Evolutionary conservation across 2,797 vertebrate species (phyloP).

Genomic region (Clarias fuscus): DNA sequence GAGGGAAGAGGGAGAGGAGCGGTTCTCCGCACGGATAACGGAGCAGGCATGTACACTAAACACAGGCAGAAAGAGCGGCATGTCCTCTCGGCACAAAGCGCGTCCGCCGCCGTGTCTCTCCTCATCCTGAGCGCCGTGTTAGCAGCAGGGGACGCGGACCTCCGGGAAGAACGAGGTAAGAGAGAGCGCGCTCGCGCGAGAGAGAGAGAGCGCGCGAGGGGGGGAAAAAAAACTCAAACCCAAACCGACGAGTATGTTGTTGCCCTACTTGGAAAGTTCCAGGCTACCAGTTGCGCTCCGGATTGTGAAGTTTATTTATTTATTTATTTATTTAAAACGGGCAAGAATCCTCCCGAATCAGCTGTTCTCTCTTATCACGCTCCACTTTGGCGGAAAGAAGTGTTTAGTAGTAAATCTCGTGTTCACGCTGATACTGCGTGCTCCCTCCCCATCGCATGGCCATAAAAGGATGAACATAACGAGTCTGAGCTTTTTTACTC

Average conservation of each 20-base stretch:
- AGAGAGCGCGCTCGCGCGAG: not conserved
- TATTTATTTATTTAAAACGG: not conserved
- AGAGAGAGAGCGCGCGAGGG: too few species aligned
- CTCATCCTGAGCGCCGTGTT: constrained; percentile 38
- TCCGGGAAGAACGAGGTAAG: constrained; percentile 43
- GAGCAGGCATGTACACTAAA: constrained; percentile 60
- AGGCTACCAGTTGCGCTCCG: constrained; percentile 49
- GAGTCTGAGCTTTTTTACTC: not conserved
- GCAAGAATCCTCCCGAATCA: not conserved
- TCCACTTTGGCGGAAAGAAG: not conserved
- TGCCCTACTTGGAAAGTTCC: constrained; percentile 44
- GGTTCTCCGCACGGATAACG: constrained; percentile 26
- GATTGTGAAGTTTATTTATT: constrained; percentile 1
- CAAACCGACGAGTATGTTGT: too few species aligned
- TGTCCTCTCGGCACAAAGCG: constrained; percentile 11
- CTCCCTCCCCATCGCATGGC: not conserved
- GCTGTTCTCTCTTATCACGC: not conserved
- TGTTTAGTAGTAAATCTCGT: not conserved
- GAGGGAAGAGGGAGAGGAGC: constrained; percentile 17
- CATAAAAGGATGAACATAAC: constrained; percentile 45
- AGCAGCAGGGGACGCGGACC: constrained; percentile 30
- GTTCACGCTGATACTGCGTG: not conserved
- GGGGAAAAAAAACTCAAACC: too few species aligned
- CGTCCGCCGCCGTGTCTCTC: not conserved
- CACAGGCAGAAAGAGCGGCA: constrained; percentile 57